Base-by-base conservation (phyloP, 2,113 vertebrate genomes). In the Nicator chloris region DNA sequence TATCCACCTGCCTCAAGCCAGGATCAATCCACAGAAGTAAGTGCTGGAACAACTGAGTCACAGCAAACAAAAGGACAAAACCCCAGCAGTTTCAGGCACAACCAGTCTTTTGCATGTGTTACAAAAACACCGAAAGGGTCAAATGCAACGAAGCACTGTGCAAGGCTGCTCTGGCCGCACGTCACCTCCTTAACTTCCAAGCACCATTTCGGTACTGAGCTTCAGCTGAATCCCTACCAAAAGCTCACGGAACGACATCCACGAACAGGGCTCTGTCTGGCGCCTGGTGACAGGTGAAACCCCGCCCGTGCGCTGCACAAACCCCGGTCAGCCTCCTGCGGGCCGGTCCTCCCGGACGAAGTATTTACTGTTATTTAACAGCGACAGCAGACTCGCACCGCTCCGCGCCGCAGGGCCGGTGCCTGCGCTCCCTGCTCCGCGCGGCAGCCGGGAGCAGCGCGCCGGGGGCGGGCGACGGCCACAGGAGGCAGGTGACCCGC, bases 191-290 rank as follows among this genome's bases (percentile, higher is more conserved):
- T 1, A 17, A 47, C 11, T 81, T 59, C 42, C 16, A 21, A 2
- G 27, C 16, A 24, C 4, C 15, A 21, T 63, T 63, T 63, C 8
- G 1, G 39, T 11, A 15, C 54, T 1, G 15, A 68, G 24, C 35
- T 59, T 13, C 33, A 40, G 10, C 15, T 8, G 20, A 68, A 44
- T 37, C 11, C 42, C 69, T 4, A 44, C 20, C 31, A 49, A 49
- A 70, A 69, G 3, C 35, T 11, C 22, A 19, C 1, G 7, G 45
- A 44, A 44, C 1, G 26, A 27, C 37, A 44, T 1, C 22, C 37
- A 15, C 0, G 8, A 30, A 8, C 2, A 8, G 17, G 19, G 31
- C 7, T 31, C 22, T 6, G 18, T 2, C 2, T 11, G n/a, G 8
- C 42, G 1, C 47, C 39, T 5, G 59, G 39, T 15, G 59, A 37